A percentile compares a stretch with the other conserved stretches of the same genome.
phyloP scores from a whole-genome alignment of 2,113 vertebrate species.

The Sisor rabdophorus region DNA sequence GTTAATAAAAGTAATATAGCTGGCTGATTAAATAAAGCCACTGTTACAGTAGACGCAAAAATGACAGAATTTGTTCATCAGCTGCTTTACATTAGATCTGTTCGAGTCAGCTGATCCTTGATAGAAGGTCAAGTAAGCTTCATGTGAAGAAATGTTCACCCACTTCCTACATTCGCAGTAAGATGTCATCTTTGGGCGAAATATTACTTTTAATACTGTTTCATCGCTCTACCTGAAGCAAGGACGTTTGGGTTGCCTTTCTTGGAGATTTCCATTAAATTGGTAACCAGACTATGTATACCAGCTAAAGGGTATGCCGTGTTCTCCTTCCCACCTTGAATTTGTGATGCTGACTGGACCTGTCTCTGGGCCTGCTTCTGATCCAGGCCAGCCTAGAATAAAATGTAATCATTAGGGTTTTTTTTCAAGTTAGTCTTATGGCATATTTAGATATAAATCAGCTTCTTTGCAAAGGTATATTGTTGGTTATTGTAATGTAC shows the following conservation, averaged over 20 bases:
- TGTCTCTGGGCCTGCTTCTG: slow-evolving; percentile 12
- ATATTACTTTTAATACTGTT: slow-evolving; percentile 18
- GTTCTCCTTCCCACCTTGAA: slow-evolving; percentile 71
- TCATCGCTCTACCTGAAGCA: slow-evolving; percentile 77
- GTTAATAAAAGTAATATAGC: background rate
- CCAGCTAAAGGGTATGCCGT: slow-evolving; percentile 64
- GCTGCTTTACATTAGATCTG: no score
- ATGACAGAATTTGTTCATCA: no score
- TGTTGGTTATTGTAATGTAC: no score
- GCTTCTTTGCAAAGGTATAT: no score
- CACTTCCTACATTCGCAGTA: background rate
- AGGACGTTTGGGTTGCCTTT: slow-evolving; percentile 75
- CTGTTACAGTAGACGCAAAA: no score
- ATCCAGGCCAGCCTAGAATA: slow-evolving; percentile 29
- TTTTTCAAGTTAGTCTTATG: background rate
- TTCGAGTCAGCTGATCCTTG: no score
- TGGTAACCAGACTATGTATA: slow-evolving; percentile 69
- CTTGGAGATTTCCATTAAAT: slow-evolving; percentile 73
- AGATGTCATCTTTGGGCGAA: background rate
- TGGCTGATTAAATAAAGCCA: background rate
- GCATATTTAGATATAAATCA: no score
- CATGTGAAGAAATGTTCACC: background rate
- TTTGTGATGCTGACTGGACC: slow-evolving; percentile 1
- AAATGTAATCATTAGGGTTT: background rate
- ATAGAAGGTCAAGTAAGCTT: no score